These are phyloP conservation scores for Poecile atricapillus DNA, from an alignment of 2,113 vertebrate species.

Conservation along the genomic window DNA sequence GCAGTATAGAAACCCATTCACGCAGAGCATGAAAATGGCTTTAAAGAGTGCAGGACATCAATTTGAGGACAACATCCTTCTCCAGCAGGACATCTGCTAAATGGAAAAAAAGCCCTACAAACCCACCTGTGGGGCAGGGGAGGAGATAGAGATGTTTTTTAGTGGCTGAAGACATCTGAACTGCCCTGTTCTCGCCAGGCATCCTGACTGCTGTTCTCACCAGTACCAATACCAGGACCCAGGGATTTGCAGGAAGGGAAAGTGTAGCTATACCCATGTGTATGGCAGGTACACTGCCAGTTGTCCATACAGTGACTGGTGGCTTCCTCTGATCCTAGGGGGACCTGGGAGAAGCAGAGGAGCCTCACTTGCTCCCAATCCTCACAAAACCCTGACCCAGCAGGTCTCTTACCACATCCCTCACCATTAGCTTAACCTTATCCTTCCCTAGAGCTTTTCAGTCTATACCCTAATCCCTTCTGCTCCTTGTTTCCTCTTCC, in stretches of 20 bases:
- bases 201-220: not conserved
- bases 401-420: not conserved
- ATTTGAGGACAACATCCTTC: not conserved
- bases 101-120: not conserved
- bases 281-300: not conserved
- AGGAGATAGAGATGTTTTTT: not conserved
- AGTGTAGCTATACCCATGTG: fast-evolving
- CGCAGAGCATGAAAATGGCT: not conserved
- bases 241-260: not conserved
- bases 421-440: not conserved
- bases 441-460: not conserved
- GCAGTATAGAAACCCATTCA: not conserved
- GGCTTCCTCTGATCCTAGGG: not conserved
- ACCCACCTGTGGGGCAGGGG: fast-evolving
- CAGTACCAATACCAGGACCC: not conserved
- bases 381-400: not conserved
- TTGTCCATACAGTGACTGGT: not conserved
- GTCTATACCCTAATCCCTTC: not conserved
- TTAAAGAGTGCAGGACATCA: not conserved
- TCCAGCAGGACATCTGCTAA: not conserved
- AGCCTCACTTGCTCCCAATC: not conserved
- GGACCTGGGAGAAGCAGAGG: not conserved
- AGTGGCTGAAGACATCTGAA: not conserved
- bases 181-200: not conserved
- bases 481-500: not conserved